These are phyloP conservation scores for Brachyopa scutellaris DNA, from an alignment of 2,888 invertebrate species.

Conservation along the genomic window DNA sequence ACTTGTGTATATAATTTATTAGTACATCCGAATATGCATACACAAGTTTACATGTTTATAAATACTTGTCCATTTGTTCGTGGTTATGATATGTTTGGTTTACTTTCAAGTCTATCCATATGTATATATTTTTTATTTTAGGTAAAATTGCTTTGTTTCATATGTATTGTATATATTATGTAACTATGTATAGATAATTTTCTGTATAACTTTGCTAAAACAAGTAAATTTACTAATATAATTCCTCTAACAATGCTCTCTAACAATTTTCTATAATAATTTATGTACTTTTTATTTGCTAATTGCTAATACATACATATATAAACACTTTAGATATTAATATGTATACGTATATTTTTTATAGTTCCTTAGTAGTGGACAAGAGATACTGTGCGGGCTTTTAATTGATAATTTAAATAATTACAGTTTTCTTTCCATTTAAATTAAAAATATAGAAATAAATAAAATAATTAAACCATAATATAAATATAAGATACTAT, in stretches of 20 bases:
- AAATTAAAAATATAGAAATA: background rate
- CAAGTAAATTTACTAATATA: constrained; percentile 34
- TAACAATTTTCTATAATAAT: constrained; percentile 6
- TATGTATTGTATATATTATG: too few species aligned
- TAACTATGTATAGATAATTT: constrained; percentile 20
- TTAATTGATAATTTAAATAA: constrained; percentile 22
- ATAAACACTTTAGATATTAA: constrained; percentile 49
- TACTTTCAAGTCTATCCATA: constrained; percentile 78
- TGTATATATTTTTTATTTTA: constrained; percentile 60
- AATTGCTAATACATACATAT: constrained; percentile 29
- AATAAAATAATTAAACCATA: background rate
- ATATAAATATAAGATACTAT: background rate
- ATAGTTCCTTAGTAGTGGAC: constrained; percentile 66
- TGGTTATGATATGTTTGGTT: constrained; percentile 78
- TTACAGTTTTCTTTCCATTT: constrained; percentile 9
- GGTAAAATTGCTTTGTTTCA: constrained; percentile 20
- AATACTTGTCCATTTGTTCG: constrained; percentile 44
- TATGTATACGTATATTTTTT: constrained; percentile 41
- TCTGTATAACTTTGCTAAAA: constrained; percentile 4
- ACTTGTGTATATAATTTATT: constrained; percentile 21
- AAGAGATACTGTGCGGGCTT: constrained; percentile 74
- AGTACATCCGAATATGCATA: constrained; percentile 32
- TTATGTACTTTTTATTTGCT: constrained; percentile 36
- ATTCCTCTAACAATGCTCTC: constrained; percentile 11
- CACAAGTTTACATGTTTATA: constrained; percentile 60